phyloP scores from a whole-genome alignment of 2,797 vertebrate genomes.

The Intellagama lesueurii region DNA sequence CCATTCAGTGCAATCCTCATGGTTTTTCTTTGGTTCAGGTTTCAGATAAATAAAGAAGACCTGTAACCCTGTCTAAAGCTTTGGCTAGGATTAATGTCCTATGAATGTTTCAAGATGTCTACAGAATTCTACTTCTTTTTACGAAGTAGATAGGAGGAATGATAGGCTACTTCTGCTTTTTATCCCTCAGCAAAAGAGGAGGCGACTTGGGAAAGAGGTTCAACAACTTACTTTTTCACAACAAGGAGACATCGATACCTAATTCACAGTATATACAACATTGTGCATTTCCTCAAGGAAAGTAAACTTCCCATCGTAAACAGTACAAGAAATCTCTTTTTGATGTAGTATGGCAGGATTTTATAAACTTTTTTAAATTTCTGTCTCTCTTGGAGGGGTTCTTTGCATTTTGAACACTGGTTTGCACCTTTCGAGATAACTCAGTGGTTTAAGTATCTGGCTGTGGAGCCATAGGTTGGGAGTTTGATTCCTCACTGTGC shows the following conservation, averaged over 20 bases:
- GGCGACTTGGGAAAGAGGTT: constrained; percentile 2
- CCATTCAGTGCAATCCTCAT: not conserved
- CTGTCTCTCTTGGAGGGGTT: too few species aligned
- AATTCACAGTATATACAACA: not conserved
- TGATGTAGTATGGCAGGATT: too few species aligned
- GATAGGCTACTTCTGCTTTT: constrained; percentile 56
- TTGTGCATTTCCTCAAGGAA: not conserved
- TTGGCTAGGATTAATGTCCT: not conserved
- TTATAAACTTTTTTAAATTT: too few species aligned
- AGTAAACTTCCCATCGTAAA: too few species aligned
- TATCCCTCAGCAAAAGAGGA: constrained; percentile 41
- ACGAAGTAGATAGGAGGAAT: constrained; percentile 2
- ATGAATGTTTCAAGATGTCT: not conserved
- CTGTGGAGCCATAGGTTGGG: too few species aligned
- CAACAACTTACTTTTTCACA: constrained; percentile 6
- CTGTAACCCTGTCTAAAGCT: not conserved
- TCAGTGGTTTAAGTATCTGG: too few species aligned
- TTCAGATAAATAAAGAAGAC: not conserved
- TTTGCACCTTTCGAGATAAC: too few species aligned
- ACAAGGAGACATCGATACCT: not conserved
- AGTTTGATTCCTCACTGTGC: too few species aligned
- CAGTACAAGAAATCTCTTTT: too few species aligned
- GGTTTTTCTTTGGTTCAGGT: not conserved
- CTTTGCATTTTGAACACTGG: too few species aligned
- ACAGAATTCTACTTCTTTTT: not conserved